Conservation (phyloP, 2,888 invertebrate genomes). For the Andrena fulva region DNA sequence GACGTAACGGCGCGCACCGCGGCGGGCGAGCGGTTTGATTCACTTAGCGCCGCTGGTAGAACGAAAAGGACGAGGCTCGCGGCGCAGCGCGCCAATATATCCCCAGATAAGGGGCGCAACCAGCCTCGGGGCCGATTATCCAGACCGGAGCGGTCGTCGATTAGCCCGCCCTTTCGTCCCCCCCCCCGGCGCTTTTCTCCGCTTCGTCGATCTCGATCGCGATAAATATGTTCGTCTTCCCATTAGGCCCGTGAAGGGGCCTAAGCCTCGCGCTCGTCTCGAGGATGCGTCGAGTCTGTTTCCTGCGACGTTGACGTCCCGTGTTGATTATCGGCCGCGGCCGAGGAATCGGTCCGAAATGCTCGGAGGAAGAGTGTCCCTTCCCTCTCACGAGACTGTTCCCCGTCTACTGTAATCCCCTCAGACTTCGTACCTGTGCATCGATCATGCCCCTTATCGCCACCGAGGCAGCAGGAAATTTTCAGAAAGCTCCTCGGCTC, state of each 20-base stretch:
- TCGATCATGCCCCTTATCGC: slow-evolving; percentile 61
- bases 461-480: slow-evolving; percentile 31
- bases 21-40: slow-evolving; percentile 33
- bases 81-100: slow-evolving; percentile 25
- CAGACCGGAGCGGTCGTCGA: slow-evolving; percentile 38
- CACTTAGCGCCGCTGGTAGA: slow-evolving; percentile 21
- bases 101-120: slow-evolving; percentile 46
- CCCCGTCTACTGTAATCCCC: background rate
- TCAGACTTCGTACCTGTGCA: slow-evolving; percentile 36
- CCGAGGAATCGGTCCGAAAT: background rate
- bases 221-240: slow-evolving; percentile 49
- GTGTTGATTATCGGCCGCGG: slow-evolving; percentile 35
- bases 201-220: slow-evolving; percentile 48
- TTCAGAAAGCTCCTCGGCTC: slow-evolving; percentile 20
- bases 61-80: background rate
- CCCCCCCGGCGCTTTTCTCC: slow-evolving; percentile 18
- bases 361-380: background rate
- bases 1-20: slow-evolving; percentile 38
- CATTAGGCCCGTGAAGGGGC: slow-evolving; percentile 32
- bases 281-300: slow-evolving; percentile 12
- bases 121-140: slow-evolving; percentile 48
- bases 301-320: slow-evolving; percentile 36
- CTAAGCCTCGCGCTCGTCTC: slow-evolving; percentile 30
- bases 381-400: background rate
- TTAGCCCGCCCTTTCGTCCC: slow-evolving; percentile 30